Percentiles rank a stretch among this genome's conserved stretches.
Evolutionary conservation across 2,797 vertebrate genomes (phyloP).

Genomic region (Chromobotia macracanthus): DNA sequence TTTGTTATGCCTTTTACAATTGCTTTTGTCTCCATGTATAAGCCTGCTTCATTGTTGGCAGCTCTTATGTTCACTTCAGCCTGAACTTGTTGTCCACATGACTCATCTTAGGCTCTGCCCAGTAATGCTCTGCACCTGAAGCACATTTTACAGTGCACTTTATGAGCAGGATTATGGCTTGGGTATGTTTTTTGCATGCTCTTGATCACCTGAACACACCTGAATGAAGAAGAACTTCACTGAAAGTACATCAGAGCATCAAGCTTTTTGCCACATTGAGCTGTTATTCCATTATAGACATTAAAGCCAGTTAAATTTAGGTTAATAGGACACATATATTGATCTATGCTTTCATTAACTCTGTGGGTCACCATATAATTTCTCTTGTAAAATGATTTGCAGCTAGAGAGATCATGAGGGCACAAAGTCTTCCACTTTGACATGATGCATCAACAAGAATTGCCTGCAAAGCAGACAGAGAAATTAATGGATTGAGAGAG

Average conservation of each 20-base stretch:
- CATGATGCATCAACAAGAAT: slow-evolving; percentile 42
- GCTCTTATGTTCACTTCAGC: neutral
- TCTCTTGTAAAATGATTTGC: slow-evolving; percentile 27
- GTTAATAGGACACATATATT: slow-evolving; percentile 9
- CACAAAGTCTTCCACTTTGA: slow-evolving; percentile 33
- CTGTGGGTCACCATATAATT: slow-evolving; percentile 18
- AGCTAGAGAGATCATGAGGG: slow-evolving; percentile 30
- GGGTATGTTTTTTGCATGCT: no score
- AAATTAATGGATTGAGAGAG: neutral
- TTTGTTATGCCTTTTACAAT: neutral
- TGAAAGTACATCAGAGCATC: no score
- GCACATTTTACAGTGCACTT: no score
- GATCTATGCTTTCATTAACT: slow-evolving; percentile 26
- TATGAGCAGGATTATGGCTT: no score
- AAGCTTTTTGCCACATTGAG: no score
- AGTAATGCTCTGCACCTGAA: slow-evolving; percentile 11
- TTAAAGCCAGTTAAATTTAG: slow-evolving; percentile 20
- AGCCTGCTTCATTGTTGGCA: neutral
- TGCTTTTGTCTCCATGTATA: neutral
- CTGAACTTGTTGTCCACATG: slow-evolving; percentile 22
- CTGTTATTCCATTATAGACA: no score
- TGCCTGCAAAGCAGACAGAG: neutral
- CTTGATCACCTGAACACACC: no score
- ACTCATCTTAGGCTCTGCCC: neutral
- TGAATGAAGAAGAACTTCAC: no score